These are phyloP conservation scores for Schizothorax lantsangensis DNA, from an alignment of 2,797 vertebrate species.

Conservation along the genomic window DNA sequence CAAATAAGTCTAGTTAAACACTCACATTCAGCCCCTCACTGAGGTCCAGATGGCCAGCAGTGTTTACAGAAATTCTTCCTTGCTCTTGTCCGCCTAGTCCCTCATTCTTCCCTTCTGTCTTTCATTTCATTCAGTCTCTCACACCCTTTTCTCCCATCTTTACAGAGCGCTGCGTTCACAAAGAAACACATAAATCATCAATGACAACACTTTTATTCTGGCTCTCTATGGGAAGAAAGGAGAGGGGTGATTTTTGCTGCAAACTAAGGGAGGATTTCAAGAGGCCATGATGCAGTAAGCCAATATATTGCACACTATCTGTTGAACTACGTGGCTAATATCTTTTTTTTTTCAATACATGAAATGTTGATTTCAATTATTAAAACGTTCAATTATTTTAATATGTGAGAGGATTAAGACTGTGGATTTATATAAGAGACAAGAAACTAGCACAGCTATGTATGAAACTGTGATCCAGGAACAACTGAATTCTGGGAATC, in stretches of 20 bases:
- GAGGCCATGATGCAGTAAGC: slow-evolving; percentile 4
- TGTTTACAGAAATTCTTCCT: slow-evolving; percentile 45
- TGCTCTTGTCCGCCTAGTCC: slow-evolving; percentile 16
- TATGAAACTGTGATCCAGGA: background rate
- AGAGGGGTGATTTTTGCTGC: background rate
- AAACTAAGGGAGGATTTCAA: background rate
- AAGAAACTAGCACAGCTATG: background rate
- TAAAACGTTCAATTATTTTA: background rate
- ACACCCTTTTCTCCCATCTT: background rate
- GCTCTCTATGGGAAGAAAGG: background rate
- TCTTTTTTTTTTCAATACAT: background rate
- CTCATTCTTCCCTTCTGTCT: slow-evolving; percentile 4
- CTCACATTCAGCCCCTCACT: slow-evolving; percentile 12
- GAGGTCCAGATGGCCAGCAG: slow-evolving; percentile 23
- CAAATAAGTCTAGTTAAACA: slow-evolving; percentile 44
- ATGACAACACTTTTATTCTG: slow-evolving; percentile 37
- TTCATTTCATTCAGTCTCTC: slow-evolving; percentile 4
- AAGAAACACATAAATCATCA: slow-evolving; percentile 43
- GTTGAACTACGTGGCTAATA: background rate
- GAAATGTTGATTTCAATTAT: background rate
- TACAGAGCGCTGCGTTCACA: slow-evolving; percentile 26
- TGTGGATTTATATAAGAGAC: background rate
- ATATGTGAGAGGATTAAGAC: background rate
- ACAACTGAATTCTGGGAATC: background rate
- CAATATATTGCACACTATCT: background rate